Percentiles rank a stretch among this genome's conserved stretches.
phyloP scores from a whole-genome alignment of 2,797 vertebrate species.

The Eulemur mongoz region DNA sequence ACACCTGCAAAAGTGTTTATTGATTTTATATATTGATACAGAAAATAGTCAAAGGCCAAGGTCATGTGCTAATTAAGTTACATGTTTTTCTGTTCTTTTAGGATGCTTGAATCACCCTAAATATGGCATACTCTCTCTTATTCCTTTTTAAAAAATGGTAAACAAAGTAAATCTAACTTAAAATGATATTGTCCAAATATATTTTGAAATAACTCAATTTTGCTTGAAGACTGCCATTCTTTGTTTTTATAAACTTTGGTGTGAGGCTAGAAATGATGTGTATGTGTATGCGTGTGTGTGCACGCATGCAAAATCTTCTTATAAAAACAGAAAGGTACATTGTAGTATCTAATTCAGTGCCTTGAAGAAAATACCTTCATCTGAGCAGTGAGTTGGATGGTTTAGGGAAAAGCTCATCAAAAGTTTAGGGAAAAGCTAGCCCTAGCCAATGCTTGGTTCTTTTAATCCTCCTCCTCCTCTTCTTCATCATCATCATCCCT shows the following conservation, averaged over 20 bases:
- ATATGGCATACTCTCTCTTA: not conserved
- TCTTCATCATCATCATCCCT: not conserved
- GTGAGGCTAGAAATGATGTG: not conserved
- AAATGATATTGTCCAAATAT: not conserved
- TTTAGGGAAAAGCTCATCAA: not conserved
- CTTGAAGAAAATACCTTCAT: conserved; percentile 11
- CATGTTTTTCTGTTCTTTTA: not conserved
- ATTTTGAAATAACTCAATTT: conserved; percentile 2
- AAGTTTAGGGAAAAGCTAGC: not conserved
- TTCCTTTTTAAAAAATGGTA: not conserved
- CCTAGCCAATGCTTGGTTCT: not conserved
- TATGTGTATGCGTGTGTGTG: not conserved
- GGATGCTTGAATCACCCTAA: not conserved
- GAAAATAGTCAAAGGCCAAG: conserved; percentile 25
- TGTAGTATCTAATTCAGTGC: not conserved
- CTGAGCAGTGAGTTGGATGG: not conserved
- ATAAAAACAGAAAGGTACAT: not conserved
- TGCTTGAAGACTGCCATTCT: not conserved
- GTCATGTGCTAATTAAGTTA: not conserved
- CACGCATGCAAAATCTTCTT: not conserved
- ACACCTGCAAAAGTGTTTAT: not conserved
- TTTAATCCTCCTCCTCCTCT: not conserved
- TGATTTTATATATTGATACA: not conserved
- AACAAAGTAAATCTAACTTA: conserved; percentile 18
- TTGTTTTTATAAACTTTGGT: conserved; percentile 32